These are phyloP conservation scores for Aphis gossypii DNA, from an alignment of 1,140 invertebrate genomes.

Conservation along the genomic window DNA sequence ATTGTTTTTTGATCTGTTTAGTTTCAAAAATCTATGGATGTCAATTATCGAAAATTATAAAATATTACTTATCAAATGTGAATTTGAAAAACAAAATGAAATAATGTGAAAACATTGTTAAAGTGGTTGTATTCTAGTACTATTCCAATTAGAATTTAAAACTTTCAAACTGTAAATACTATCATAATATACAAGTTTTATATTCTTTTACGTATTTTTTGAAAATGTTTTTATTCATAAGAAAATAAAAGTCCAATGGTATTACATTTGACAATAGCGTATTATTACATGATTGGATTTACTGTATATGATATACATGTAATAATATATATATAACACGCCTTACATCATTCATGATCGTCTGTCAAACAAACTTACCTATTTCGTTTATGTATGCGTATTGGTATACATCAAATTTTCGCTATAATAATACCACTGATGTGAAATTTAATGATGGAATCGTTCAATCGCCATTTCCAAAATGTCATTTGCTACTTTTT, in stretches of 20 bases:
- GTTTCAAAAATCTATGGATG: background rate
- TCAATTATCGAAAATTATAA: background rate
- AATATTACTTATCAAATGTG: background rate
- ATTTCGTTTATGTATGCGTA: constrained; percentile 7
- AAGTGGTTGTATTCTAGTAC: background rate
- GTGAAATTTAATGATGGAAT: constrained; percentile 11
- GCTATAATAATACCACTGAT: background rate
- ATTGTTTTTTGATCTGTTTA: background rate
- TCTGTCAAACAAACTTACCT: constrained; percentile 1
- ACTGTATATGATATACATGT: background rate
- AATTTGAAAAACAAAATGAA: background rate
- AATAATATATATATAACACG: constrained; percentile 1
- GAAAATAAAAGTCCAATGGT: background rate
- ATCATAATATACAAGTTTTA: background rate
- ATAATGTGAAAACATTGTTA: background rate
- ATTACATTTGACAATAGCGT: background rate
- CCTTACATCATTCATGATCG: background rate
- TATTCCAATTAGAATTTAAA: background rate
- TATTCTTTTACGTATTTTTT: background rate
- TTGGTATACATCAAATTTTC: background rate
- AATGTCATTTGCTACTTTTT: background rate
- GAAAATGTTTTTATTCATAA: constrained; percentile 14
- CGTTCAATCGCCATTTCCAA: background rate
- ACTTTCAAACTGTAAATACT: background rate
- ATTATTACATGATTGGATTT: constrained; percentile 14